Evolutionary conservation across 2,888 invertebrate genomes (phyloP), one percentile per base, ranked within the genome.

Genomic region (Tribolium freemani): DNA sequence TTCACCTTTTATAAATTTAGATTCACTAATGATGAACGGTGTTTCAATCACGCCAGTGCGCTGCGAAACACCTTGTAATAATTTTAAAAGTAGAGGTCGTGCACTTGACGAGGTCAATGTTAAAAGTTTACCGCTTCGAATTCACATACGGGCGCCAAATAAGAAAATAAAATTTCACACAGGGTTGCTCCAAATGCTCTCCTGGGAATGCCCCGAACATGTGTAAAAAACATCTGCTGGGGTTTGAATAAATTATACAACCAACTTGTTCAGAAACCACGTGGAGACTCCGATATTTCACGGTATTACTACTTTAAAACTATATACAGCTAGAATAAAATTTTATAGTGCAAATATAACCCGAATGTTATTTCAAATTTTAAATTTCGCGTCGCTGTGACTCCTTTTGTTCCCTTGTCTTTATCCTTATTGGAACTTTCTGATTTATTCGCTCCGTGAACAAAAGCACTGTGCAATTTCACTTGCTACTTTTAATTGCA

Each of bases 1-100:
- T 64, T 64, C 64, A 64, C 64, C 53, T 67, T 58, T 46, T 66
- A 51, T 53, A 66, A 66, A 66, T 66, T 53, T 45, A 60, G 60
- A 63, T 48, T 11, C 50, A 57, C 57, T 67, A 67, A 67, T 67
- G 67, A 56, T 16, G 67, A 67, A 56, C 67, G 57, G 26, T 57
- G 67, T 57, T 67, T 67, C 48, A 54, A 66, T 66, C 66, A 66
- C 50, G 63, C 60, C 51, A 53, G 45, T 53, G 53, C 11, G 26
- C 53, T 46, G 66, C 54, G 26, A 54, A 64, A 66, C 53, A 66
- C 38, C 63, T 66, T 45, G 66, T 66, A 66, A 66, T 66, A 46
- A 66, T 66, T 66, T 66, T 66, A 54, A 54, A 44, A 31, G 26
- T 11, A 21, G 31, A 57, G 67, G 67, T 67, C 67, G 57, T 48